Evolutionary conservation across 2,797 vertebrate genomes (phyloP), one percentile per base, ranked within the genome.

Genomic region (Spinus olivaceus): DNA sequence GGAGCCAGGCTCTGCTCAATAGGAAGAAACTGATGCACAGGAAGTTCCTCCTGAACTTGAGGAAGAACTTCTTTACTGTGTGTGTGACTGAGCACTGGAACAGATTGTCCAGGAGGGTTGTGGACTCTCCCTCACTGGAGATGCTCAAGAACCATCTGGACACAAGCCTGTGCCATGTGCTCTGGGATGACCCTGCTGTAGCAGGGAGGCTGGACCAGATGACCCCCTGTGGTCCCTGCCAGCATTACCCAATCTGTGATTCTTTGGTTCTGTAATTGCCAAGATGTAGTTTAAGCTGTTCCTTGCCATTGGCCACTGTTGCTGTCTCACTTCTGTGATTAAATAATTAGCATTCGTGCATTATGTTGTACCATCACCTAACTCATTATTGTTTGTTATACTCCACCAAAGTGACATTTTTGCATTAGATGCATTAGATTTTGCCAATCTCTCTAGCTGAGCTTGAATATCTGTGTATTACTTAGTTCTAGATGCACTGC

Each of bases 111-210:
- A 24, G 66, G 3, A 27, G 37, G 7, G 8, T 4, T 64, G 6
- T 50, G 20, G 19, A 24, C 1, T 50, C 13, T 56, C 32, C 32
- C 2, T 57, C 7, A 8, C 42, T 8, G 23, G 37, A n/a, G 8
- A n/a, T 28, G 1, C 11, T 71, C 27, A 28, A 5, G 4, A n/a
- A 24, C 10, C 1, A 1, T 17, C 35, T 71, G 37, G 9, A 42
- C 2, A 2, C 18, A 37, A 20, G 12, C 27, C 22, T n/a, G 10
- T 70, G 17, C 18, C 0, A 4, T 15, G 32, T 37, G 37, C 37
- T 50, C 10, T 64, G 2, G 8, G 13, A 12, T 57, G 27, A 56
- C 10, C 42, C 5, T 57, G 22, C 22, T 28, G 4, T 8, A 59
- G 28, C 46, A 30, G 33, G 3, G 42, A 46, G n/a, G 16, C 4